These are phyloP conservation scores for Vulpes vulpes DNA, from an alignment of 2,113 vertebrate genomes.

Conservation along the genomic window DNA sequence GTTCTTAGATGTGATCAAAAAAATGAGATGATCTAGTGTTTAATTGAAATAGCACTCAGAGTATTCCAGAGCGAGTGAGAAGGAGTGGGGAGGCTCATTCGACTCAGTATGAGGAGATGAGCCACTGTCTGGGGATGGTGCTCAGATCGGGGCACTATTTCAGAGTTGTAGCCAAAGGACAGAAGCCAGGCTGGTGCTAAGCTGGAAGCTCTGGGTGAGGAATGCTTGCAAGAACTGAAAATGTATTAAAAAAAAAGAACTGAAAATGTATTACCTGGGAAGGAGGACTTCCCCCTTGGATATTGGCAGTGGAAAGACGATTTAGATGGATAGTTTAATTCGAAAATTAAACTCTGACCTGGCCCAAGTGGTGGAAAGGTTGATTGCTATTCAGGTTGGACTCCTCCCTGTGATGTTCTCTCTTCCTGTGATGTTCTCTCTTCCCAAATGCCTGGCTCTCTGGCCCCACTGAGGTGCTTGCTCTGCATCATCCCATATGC, in stretches of 20 bases:
- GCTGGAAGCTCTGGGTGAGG: not conserved
- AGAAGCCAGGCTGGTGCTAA: not conserved
- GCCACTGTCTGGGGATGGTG: not conserved
- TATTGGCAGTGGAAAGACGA: not conserved
- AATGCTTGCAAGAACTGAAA: not conserved
- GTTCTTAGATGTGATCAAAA: not conserved
- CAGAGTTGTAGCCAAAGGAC: not conserved
- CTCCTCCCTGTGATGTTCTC: not conserved
- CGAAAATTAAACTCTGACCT: not conserved
- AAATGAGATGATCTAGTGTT: not conserved
- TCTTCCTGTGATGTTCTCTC: not conserved
- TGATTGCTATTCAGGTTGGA: not conserved
- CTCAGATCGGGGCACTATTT: not conserved
- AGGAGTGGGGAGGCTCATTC: not conserved
- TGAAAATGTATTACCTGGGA: not conserved
- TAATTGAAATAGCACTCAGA: not conserved
- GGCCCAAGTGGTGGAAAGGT: no score
- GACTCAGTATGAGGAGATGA: not conserved
- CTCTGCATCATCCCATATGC: no score
- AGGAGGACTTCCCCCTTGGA: not conserved
- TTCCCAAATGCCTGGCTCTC: no score
- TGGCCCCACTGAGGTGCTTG: accelerated
- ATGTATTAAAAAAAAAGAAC: not conserved
- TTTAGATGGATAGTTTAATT: not conserved
- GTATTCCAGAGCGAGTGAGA: not conserved